phyloP scores from a whole-genome alignment of 1,140 invertebrate genomes.

The Brachionus rotundiformis region DNA sequence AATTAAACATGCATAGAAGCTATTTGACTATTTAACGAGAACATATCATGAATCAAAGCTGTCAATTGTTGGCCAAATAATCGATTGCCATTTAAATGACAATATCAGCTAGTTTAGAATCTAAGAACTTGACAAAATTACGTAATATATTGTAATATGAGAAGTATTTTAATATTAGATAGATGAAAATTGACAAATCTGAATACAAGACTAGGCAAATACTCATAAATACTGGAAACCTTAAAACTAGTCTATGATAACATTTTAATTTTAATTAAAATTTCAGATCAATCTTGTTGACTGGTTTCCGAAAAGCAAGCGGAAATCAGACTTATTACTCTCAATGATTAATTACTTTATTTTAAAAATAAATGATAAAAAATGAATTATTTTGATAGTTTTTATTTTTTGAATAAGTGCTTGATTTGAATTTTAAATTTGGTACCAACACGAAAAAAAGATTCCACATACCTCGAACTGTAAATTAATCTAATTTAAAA shows the following conservation, averaged over 20 bases:
- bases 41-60: constrained; percentile 8
- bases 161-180: constrained; percentile 8
- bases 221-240: constrained; percentile 3
- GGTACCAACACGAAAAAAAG: too few relatives aligned
- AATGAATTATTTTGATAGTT: neutral
- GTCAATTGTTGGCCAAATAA: constrained; percentile 18
- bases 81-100: neutral
- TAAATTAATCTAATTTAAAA: too few relatives aligned
- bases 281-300: too few relatives aligned
- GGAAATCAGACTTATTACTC: neutral
- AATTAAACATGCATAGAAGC: constrained; percentile 15
- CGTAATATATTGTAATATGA: constrained; percentile 7
- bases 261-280: constrained; percentile 14
- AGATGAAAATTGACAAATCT: neutral
- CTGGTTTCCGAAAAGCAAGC: too few relatives aligned
- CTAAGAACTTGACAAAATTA: constrained; percentile 11
- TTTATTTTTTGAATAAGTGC: neutral
- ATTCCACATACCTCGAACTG: neutral
- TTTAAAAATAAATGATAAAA: neutral
- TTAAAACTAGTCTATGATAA: neutral
- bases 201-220: neutral
- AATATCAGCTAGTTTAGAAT: constrained; percentile 9
- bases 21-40: neutral
- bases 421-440: constrained; percentile 4
- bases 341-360: neutral